Evolutionary conservation across 1,140 invertebrate genomes (phyloP).

Genomic region (Hylaeus volcanicus): DNA sequence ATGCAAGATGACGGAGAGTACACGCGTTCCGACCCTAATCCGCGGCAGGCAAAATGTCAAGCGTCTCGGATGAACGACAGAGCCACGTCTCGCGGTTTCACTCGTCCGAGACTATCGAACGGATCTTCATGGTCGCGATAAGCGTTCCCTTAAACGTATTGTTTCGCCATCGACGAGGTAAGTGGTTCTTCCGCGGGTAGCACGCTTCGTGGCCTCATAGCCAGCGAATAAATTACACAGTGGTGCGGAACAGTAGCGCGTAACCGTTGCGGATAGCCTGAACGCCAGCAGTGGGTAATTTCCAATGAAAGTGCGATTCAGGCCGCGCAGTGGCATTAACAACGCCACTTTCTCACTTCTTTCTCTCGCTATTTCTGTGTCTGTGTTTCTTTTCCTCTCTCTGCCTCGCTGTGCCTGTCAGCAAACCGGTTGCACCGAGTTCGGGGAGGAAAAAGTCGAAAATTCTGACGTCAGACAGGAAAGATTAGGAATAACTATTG

Average conservation of each 20-base stretch:
- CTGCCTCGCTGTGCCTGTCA: neutral
- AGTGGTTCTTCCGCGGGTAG: constrained; percentile 42
- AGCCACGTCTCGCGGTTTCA: constrained; percentile 23
- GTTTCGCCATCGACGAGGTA: constrained; percentile 42
- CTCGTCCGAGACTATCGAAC: constrained; percentile 41
- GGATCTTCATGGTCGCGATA: constrained; percentile 31
- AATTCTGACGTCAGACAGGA: constrained; percentile 31
- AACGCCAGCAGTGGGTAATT: constrained; percentile 22
- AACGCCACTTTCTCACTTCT: constrained; percentile 31
- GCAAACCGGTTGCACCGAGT: constrained; percentile 32
- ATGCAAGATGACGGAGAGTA: neutral
- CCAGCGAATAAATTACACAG: constrained; percentile 47
- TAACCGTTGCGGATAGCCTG: constrained; percentile 38
- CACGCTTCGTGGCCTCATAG: constrained; percentile 8
- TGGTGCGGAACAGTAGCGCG: constrained; percentile 46
- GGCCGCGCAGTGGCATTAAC: constrained; percentile 29
- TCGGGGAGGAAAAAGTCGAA: constrained; percentile 3
- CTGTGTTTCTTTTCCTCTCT: neutral
- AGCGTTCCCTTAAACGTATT: constrained; percentile 35
- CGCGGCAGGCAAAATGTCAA: neutral
- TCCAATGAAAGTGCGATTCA: constrained; percentile 47
- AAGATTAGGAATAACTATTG: constrained; percentile 32
- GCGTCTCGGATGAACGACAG: constrained; percentile 38
- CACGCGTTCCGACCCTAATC: neutral
- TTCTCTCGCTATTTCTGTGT: neutral